phyloP scores from a whole-genome alignment of 2,888 invertebrate species.

The Cheilosia urbana region DNA sequence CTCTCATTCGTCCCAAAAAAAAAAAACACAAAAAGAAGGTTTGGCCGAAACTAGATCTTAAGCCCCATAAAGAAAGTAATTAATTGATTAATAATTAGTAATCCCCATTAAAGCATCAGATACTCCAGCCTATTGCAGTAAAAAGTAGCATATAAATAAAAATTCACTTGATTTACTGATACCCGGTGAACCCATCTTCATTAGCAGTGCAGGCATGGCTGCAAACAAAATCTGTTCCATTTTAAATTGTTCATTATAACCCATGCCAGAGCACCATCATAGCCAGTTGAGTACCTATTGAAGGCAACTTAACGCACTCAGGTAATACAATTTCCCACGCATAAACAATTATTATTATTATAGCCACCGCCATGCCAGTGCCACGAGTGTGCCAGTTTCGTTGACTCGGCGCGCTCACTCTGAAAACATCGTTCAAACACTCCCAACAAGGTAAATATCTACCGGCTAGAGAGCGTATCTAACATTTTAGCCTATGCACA shows the following conservation, averaged over 20 bases:
- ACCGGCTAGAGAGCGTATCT: conserved; percentile 51
- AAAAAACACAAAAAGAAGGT: too few relatives aligned
- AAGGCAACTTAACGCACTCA: conserved; percentile 19
- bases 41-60: too few relatives aligned
- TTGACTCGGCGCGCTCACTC: not conserved
- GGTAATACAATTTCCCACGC: conserved; percentile 61
- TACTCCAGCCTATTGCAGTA: too few relatives aligned
- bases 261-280: not conserved
- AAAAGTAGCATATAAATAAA: too few relatives aligned
- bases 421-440: conserved; percentile 61
- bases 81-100: too few relatives aligned
- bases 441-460: conserved; percentile 65
- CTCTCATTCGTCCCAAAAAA: too few relatives aligned
- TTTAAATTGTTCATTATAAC: conserved; percentile 18
- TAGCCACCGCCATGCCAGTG: too few relatives aligned
- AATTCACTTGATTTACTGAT: too few relatives aligned
- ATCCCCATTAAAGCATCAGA: too few relatives aligned
- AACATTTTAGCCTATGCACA: conserved; percentile 59
- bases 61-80: too few relatives aligned
- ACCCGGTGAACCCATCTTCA: too few relatives aligned
- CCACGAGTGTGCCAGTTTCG: conserved; percentile 27
- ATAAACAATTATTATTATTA: conserved; percentile 60
- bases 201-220: too few relatives aligned
- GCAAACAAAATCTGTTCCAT: conserved; percentile 5
- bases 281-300: not conserved